Percentiles rank a stretch among this genome's conserved stretches.
Evolutionary conservation across 2,113 vertebrate genomes (phyloP).

Genomic region (Chlorodrepanis virens): DNA sequence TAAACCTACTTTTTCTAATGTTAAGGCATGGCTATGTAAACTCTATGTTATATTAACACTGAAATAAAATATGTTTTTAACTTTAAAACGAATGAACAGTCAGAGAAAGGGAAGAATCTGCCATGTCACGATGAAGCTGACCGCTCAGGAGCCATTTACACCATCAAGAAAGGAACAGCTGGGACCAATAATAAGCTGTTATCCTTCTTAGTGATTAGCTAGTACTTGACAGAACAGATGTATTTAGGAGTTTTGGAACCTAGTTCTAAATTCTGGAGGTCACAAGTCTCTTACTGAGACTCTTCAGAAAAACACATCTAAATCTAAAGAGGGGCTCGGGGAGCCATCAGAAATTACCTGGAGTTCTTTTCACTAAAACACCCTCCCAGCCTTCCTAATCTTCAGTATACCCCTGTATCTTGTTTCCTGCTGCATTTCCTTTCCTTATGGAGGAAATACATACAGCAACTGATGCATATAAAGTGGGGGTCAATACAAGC

Average conservation of each 20-base stretch:
- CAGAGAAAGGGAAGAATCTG: neutral
- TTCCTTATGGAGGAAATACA: neutral
- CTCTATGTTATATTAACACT: neutral
- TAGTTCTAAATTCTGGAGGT: neutral
- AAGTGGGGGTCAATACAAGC: neutral
- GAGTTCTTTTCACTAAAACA: neutral
- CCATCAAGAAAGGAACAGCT: neutral
- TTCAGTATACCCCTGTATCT: neutral
- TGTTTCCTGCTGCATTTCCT: neutral
- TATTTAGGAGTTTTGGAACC: neutral
- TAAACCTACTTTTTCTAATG: neutral
- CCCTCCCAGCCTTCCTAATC: neutral
- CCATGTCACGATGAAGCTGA: neutral
- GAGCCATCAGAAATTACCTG: neutral
- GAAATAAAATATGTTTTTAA: neutral
- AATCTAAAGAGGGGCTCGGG: neutral
- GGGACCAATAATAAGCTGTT: neutral
- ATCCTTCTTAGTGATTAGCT: neutral
- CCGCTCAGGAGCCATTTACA: neutral
- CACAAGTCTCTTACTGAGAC: neutral
- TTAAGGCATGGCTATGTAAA: neutral
- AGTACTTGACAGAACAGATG: neutral
- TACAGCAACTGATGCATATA: neutral
- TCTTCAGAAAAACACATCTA: neutral
- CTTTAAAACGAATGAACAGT: neutral